Evolutionary conservation across 1,140 invertebrate genomes (phyloP).

Genomic region (Myzus persicae): DNA sequence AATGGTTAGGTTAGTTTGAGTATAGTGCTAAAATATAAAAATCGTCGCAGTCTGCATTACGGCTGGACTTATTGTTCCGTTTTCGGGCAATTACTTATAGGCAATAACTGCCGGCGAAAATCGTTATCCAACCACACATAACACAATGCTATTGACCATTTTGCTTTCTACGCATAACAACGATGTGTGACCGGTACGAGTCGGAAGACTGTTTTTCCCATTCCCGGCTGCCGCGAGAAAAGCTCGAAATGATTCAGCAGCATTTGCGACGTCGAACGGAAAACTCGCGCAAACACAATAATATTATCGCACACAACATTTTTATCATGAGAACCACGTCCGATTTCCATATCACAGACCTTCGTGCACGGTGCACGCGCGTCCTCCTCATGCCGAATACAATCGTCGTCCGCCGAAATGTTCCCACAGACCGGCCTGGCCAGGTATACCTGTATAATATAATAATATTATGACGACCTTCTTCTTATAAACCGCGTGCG

Average conservation of each 20-base stretch:
- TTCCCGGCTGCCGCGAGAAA: background rate
- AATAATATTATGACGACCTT: background rate
- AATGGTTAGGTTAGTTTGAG: too few relatives aligned
- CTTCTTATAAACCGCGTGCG: background rate
- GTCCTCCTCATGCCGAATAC: conserved; percentile 25
- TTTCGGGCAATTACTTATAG: background rate
- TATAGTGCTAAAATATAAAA: background rate
- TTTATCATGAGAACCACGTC: conserved; percentile 41
- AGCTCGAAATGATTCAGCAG: conserved; percentile 33
- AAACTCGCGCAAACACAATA: background rate
- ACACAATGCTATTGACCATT: background rate
- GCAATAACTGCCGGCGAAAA: background rate
- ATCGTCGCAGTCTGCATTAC: background rate
- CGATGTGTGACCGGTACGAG: background rate
- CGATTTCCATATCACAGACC: conserved; percentile 55
- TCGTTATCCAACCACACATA: background rate
- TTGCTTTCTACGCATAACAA: background rate
- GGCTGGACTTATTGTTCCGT: background rate
- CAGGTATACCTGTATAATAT: background rate
- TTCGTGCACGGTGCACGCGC: conserved; percentile 26
- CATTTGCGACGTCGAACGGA: background rate
- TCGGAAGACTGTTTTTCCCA: background rate
- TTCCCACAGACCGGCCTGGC: conserved; percentile 36
- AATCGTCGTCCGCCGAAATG: conserved; percentile 29
- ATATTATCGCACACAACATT: background rate